Percentiles rank a stretch among this genome's conserved stretches.
Evolutionary conservation across 1,140 invertebrate species (phyloP).

Genomic region (Trichonephila inaurata): DNA sequence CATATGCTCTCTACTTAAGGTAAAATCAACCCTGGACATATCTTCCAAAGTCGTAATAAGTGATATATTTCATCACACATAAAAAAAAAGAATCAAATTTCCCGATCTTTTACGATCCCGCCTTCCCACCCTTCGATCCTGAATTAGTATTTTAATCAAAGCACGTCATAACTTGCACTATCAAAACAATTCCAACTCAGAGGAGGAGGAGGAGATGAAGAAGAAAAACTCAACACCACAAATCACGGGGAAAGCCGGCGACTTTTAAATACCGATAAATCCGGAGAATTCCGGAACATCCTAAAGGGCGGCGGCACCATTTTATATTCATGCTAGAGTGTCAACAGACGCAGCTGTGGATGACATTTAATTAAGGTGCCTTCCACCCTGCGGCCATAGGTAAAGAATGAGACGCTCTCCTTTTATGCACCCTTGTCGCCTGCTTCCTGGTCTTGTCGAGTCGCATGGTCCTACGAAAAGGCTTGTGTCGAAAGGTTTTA

Average conservation of each 20-base stretch:
- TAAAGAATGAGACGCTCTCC: conserved; percentile 24
- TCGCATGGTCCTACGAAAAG: background rate
- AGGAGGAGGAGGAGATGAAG: background rate
- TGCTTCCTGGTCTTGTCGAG: conserved; percentile 2
- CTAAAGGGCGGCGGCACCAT: background rate
- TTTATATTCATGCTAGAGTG: conserved; percentile 37
- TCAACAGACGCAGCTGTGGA: conserved; percentile 30
- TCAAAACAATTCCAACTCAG: background rate
- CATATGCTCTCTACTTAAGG: too few species aligned
- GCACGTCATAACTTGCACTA: background rate
- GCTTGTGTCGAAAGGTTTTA: conserved; percentile 10
- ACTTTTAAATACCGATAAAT: conserved; percentile 42
- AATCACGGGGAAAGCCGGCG: background rate
- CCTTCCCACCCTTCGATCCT: background rate
- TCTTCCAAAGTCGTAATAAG: too few species aligned
- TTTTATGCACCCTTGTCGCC: conserved; percentile 16
- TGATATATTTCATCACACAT: too few species aligned
- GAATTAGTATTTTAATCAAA: conserved; percentile 39
- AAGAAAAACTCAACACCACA: conserved; percentile 5
- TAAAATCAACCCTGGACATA: too few species aligned
- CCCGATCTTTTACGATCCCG: background rate
- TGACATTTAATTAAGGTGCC: conserved; percentile 49
- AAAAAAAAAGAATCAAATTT: too few species aligned
- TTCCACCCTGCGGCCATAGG: conserved; percentile 32
- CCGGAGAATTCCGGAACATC: background rate